Percentiles rank a stretch among this genome's conserved stretches.
These are phyloP conservation scores for Melanogrammus aeglefinus DNA, from an alignment of 2,797 vertebrate species.

Conservation along the genomic window DNA sequence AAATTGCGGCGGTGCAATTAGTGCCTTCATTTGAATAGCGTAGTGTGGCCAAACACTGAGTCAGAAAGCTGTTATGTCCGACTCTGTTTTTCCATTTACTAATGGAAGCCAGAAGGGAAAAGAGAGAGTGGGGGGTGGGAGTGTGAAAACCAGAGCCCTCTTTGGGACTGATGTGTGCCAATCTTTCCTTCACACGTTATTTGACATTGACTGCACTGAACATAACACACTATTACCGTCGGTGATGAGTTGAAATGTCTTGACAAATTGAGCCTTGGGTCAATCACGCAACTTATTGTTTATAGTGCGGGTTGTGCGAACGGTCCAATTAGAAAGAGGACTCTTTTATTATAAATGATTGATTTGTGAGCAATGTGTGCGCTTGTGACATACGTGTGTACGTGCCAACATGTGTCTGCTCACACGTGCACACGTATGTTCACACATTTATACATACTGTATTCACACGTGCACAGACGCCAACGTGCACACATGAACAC, in stretches of 20 bases:
- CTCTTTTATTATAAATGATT: too few relatives aligned
- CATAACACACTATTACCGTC: background rate
- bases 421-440: too few relatives aligned
- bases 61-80: background rate
- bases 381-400: background rate
- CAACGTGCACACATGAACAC: too few relatives aligned
- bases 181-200: background rate
- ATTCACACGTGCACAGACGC: too few relatives aligned
- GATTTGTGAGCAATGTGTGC: background rate
- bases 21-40: background rate
- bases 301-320: background rate
- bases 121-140: background rate
- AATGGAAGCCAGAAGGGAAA: background rate
- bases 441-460: too few relatives aligned
- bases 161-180: background rate
- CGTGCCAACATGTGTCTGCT: background rate
- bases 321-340: too few relatives aligned
- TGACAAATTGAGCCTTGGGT: background rate
- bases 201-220: background rate
- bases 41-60: background rate
- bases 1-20: background rate
- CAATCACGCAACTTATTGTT: background rate
- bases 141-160: background rate
- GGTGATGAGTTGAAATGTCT: background rate
- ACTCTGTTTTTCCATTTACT: background rate